A percentile compares a stretch with the other conserved stretches of the same genome.
Conservation (phyloP, 2,113 vertebrate genomes). For the Dermatemys mawii region DNA sequence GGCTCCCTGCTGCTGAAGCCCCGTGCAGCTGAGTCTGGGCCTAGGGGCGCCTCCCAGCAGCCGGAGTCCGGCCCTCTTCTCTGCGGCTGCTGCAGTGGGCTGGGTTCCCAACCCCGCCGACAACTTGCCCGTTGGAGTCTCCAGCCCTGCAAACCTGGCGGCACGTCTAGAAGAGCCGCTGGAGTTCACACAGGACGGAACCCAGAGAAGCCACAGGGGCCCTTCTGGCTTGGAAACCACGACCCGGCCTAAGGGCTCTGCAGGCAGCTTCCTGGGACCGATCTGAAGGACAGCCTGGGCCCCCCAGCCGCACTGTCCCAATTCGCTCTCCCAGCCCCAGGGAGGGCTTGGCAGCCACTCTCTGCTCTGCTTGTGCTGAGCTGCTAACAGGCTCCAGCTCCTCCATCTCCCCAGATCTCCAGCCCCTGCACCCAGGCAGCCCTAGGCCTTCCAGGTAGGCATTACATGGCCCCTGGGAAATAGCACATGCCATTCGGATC, state of each 20-base stretch:
- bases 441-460: too few species aligned
- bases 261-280: background rate
- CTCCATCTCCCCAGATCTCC: slow-evolving; percentile 65
- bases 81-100: background rate
- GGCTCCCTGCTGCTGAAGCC: background rate
- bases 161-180: background rate
- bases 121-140: background rate
- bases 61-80: background rate
- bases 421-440: too few species aligned
- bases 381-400: slow-evolving; percentile 71
- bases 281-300: slow-evolving; percentile 17
- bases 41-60: background rate
- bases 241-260: background rate
- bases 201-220: background rate
- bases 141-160: background rate
- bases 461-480: background rate
- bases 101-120: too few species aligned
- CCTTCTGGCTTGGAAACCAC: background rate
- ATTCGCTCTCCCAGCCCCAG: slow-evolving; percentile 27
- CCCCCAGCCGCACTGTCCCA: background rate
- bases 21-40: too few species aligned
- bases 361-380: slow-evolving; percentile 37
- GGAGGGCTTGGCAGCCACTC: background rate
- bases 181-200: background rate
- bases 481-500: background rate